Conservation (phyloP, 1,140 invertebrate species). For the Drosophila persimilis region DNA sequence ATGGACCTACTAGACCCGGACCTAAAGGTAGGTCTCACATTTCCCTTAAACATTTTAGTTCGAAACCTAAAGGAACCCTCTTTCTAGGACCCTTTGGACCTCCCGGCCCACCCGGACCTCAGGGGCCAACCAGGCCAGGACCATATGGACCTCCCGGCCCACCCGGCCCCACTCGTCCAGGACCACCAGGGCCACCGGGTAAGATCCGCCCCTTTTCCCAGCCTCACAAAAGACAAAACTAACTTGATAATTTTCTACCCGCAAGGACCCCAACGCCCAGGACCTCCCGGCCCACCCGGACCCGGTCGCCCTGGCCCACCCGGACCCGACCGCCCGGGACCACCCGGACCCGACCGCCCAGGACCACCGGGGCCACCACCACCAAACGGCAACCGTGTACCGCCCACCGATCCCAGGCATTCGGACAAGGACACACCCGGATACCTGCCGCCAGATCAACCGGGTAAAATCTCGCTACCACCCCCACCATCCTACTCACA, state of each 20-base stretch:
- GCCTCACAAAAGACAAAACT: too few species aligned
- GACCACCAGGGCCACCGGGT: slow-evolving; percentile 54
- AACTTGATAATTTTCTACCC: background rate
- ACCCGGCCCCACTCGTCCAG: slow-evolving; percentile 46
- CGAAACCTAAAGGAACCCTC: background rate
- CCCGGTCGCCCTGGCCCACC: slow-evolving; percentile 32
- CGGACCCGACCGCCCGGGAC: slow-evolving; percentile 29
- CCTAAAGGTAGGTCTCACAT: slow-evolving; percentile 25
- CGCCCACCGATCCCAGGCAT: slow-evolving; percentile 62
- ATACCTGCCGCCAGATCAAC: slow-evolving; percentile 74
- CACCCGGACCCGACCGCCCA: slow-evolving; percentile 30
- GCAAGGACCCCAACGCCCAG: slow-evolving; percentile 7
- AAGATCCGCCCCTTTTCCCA: background rate
- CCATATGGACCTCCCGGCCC: slow-evolving; percentile 62
- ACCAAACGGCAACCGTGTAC: slow-evolving; percentile 6
- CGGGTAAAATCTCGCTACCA: slow-evolving; percentile 65
- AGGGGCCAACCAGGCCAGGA: slow-evolving; percentile 60
- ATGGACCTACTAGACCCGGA: slow-evolving; percentile 62
- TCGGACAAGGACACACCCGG: slow-evolving; percentile 72
- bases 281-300: slow-evolving; percentile 51
- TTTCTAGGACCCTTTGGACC: slow-evolving; percentile 39
- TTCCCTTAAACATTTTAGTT: background rate
- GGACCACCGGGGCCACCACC: slow-evolving; percentile 43
- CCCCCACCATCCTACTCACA: slow-evolving; percentile 52
- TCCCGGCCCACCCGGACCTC: slow-evolving; percentile 61